Base-by-base conservation (phyloP, 35 echinoderm and acorn worm genomes). In the Stichopus chloronotus region DNA sequence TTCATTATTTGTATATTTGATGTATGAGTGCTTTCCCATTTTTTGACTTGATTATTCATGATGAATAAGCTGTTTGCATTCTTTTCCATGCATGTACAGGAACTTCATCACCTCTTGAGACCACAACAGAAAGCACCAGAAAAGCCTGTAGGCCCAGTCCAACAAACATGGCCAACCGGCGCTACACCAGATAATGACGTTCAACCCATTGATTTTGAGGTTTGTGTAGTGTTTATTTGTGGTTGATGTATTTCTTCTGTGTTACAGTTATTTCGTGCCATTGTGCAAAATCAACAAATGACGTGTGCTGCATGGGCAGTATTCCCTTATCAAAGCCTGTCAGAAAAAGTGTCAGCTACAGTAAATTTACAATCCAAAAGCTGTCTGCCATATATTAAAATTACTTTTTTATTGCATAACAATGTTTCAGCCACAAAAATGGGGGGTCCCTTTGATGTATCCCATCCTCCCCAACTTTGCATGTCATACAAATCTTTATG, bases 21-120 rank as follows among this genome's bases (percentile, higher is more conserved):
- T n/a, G n/a, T n/a, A n/a, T n/a, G n/a, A n/a, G n/a, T n/a, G n/a
- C 63, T 19, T 9, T 69, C 63, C 63, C 63, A 9, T 9, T 19
- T 69, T 8, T 19, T 69, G 63, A 69, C 19, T 69, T 69, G 63
- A 19, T 9, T 69, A 69, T 19, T 9, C 63, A 69, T 69, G 8
- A 69, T 69, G 8, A 69, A 69, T 69, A 69, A 69, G 63, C 63
- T 69, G 19, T 69, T 8, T 69, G 63, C 19, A 19, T 69, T 69
- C 63, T 69, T 69, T 69, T 69, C 63, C 63, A 69, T 69, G 63
- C 63, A 69, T 69, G 63, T 69, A 69, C 63, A 69, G 63, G 63
- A 69, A 69, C 63, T 69, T 69, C 63, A 69, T 69, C 63, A 69
- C 63, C 63, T 69, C 19, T 69, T 69, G 63, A 69, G 8, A 9